Conservation (phyloP, 2,113 vertebrate genomes). For the Sphaerodactylus townsendi region DNA sequence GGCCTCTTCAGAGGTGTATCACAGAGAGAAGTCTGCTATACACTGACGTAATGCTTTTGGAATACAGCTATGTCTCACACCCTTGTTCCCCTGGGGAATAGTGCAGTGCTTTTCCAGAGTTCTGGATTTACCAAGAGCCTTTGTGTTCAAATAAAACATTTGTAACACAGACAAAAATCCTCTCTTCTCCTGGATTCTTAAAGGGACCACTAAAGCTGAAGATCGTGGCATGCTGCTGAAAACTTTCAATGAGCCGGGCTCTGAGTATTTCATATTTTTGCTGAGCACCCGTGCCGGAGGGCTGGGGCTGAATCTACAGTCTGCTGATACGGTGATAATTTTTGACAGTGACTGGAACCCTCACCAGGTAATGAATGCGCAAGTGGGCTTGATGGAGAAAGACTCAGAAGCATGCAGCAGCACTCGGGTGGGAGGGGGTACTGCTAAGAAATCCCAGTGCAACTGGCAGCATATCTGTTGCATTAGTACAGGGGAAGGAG, state of each 20-base stretch:
- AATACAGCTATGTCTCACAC: neutral
- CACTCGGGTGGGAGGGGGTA: neutral
- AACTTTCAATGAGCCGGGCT: conserved; percentile 91
- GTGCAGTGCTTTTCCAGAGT: neutral
- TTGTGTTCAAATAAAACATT: neutral
- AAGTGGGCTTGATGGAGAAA: neutral
- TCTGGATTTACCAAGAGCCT: neutral
- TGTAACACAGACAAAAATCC: neutral
- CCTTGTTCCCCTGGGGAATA: neutral
- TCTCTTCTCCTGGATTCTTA: neutral
- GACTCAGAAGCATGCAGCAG: neutral
- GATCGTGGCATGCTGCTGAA: conserved; percentile 95
- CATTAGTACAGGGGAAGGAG: neutral
- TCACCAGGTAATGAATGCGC: conserved; percentile 83
- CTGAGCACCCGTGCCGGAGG: conserved; percentile 94
- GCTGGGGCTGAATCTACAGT: conserved; percentile 93
- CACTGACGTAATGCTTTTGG: neutral
- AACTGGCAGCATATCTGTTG: neutral
- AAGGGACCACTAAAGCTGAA: conserved; percentile 95
- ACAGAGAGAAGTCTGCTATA: too few relatives aligned
- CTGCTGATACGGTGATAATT: conserved; percentile 95
- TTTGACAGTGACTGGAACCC: conserved; percentile 99
- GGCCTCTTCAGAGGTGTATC: too few relatives aligned
- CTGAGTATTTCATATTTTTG: conserved; percentile 93
- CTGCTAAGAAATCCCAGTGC: neutral